Base-by-base conservation (phyloP, 2,113 vertebrate genomes). In the Lophochroa leadbeateri region DNA sequence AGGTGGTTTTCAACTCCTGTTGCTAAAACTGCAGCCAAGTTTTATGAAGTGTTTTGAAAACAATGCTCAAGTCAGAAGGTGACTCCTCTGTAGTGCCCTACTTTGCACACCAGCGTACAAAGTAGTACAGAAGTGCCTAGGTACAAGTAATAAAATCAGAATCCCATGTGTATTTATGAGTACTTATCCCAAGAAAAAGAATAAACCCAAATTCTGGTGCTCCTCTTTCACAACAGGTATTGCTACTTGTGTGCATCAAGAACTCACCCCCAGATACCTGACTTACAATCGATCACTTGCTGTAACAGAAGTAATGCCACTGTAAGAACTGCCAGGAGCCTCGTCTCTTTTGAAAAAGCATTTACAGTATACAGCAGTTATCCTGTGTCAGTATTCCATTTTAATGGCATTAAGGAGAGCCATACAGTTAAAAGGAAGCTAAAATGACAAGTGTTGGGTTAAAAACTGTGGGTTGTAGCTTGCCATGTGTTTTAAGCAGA, bases 401-500 rank as follows among this genome's bases (percentile, higher is more conserved):
- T 61, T 50, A 68, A 83, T 25, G 58, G 89, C 67, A 55, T 90
- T 91, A 63, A 77, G 70, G 64, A 75, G 31, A 92, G 81, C 52
- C 15, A 4, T 1, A 53, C 43, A 86, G 82, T 70, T 91, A 31
- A 78, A 81, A 89, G 24, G 49, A 90, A 94, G 60, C 55, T 70
- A 60, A 92, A 86, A 84, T 63, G 17, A 86, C 5, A 5, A 86
- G 86, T 81, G 64, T 2, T 9, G 5, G 60, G 88, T 93, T 95
- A 93, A 94, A 92, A 92, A 60, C 65, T 70, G 57, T 50, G 31
- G 76, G 72, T 90, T 82, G 49, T 3, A 81, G 80, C 69, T 60
- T 82, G 80, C 82, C 60, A 35, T 88, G 83, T 75, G 83, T 92
- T 93, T 95, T 82, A 94, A 89, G 61, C 57, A 86, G 69, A 95